phyloP scores from a whole-genome alignment of 2,797 vertebrate genomes.

The Bradypus variegatus region DNA sequence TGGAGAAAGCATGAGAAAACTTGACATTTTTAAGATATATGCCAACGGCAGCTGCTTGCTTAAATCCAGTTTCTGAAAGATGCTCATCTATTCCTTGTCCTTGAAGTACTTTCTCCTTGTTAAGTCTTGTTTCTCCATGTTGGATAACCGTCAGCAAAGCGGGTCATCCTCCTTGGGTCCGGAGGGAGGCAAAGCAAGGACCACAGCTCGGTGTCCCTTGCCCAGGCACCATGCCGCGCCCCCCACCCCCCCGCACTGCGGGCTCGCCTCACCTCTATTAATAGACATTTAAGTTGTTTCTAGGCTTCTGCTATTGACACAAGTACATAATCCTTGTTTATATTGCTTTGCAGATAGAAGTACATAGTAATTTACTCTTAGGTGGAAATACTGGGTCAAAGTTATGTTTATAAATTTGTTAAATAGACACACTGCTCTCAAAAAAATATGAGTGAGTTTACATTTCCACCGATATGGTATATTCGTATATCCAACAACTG shows the following conservation, averaged over 20 bases:
- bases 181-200: accelerated
- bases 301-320: neutral
- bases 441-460: neutral
- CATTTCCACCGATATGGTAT: neutral
- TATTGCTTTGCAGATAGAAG: neutral
- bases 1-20: too few relatives aligned
- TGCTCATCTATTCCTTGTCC: too few relatives aligned
- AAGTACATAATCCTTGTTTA: neutral
- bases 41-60: too few relatives aligned
- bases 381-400: neutral
- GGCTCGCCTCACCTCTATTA: neutral
- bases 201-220: accelerated
- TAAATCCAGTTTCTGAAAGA: too few relatives aligned
- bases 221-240: neutral
- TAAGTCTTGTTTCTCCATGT: too few relatives aligned
- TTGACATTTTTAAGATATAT: too few relatives aligned
- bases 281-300: neutral
- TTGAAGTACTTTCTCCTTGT: too few relatives aligned
- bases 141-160: slow-evolving; percentile 83
- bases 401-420: slow-evolving; percentile 4
- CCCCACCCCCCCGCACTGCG: neutral
- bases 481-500: neutral
- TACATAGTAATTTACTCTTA: neutral
- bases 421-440: neutral
- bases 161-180: slow-evolving; percentile 53